These are phyloP conservation scores for Drosophila suzukii DNA, from an alignment of 1,140 invertebrate genomes.

Conservation along the genomic window DNA sequence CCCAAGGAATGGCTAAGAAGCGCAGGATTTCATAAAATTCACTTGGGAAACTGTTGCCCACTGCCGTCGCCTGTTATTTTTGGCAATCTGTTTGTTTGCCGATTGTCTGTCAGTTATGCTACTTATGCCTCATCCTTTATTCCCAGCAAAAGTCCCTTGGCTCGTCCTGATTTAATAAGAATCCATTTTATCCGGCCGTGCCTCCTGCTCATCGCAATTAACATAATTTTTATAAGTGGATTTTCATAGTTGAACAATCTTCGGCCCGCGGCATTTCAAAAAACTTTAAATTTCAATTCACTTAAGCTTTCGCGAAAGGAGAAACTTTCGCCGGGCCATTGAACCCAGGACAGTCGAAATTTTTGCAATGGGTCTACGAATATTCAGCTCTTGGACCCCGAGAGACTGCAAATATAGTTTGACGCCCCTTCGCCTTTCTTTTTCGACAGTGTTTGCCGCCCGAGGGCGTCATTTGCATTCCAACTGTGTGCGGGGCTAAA, in stretches of 20 bases:
- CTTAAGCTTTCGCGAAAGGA: conserved; percentile 9
- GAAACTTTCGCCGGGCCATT: conserved; percentile 66
- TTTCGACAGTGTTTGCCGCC: conserved; percentile 38
- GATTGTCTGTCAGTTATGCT: conserved; percentile 78
- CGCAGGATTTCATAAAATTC: conserved; percentile 47
- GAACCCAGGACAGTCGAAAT: conserved; percentile 59
- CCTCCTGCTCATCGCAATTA: conserved; percentile 55
- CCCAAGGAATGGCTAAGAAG: background rate
- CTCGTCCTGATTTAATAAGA: conserved; percentile 64
- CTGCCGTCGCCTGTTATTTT: conserved; percentile 61
- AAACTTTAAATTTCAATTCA: conserved; percentile 63
- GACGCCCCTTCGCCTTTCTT: conserved; percentile 68
- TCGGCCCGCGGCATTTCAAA: conserved; percentile 24
- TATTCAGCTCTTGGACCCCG: conserved; percentile 5
- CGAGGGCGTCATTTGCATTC: conserved; percentile 58
- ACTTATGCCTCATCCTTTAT: conserved; percentile 48
- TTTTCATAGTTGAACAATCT: conserved; percentile 64
- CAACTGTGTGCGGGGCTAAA: conserved; percentile 55
- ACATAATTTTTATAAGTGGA: conserved; percentile 73
- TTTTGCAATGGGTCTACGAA: conserved; percentile 24
- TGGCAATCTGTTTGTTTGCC: conserved; percentile 78
- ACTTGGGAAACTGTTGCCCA: conserved; percentile 33
- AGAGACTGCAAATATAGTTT: conserved; percentile 49
- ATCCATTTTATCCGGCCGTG: conserved; percentile 45
- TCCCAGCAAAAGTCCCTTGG: background rate